Conservation (phyloP, 2,113 vertebrate genomes). For the Synodontis membranacea region DNA sequence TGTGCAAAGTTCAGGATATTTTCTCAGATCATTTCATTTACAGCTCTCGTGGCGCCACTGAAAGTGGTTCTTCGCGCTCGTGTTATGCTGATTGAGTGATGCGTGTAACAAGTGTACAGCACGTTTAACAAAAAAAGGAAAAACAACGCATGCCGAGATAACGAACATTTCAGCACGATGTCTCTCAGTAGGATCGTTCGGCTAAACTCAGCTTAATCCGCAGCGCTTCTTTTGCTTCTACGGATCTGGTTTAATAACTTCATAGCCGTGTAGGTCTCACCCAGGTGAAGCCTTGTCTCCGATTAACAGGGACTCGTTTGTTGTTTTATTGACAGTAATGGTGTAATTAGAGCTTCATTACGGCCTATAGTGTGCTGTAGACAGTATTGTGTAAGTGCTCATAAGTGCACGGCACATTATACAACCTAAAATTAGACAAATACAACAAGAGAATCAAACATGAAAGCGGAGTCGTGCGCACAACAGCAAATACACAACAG, state of each 20-base stretch:
- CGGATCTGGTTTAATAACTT: background rate
- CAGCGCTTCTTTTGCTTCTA: background rate
- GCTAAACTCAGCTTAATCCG: background rate
- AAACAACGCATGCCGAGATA: background rate
- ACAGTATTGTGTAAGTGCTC: background rate
- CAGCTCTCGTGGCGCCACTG: background rate
- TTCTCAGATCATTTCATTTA: background rate
- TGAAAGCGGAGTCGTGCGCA: no score
- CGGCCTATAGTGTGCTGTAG: background rate
- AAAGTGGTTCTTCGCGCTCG: background rate
- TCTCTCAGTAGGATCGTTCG: background rate
- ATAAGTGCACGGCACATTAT: background rate
- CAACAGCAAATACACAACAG: background rate
- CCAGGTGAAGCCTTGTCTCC: background rate
- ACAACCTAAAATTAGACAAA: background rate
- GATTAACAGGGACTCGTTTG: background rate
- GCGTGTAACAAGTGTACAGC: background rate
- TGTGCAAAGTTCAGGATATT: background rate
- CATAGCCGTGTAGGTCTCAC: background rate
- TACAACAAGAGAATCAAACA: background rate
- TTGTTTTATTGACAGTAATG: conserved; percentile 12
- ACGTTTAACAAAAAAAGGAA: background rate
- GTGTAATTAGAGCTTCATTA: conserved; percentile 27
- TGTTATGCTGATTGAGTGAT: background rate
- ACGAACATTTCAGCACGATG: background rate